Evolutionary conservation across 2,113 vertebrate species (phyloP).

Genomic region (Corythoichthys intestinalis): DNA sequence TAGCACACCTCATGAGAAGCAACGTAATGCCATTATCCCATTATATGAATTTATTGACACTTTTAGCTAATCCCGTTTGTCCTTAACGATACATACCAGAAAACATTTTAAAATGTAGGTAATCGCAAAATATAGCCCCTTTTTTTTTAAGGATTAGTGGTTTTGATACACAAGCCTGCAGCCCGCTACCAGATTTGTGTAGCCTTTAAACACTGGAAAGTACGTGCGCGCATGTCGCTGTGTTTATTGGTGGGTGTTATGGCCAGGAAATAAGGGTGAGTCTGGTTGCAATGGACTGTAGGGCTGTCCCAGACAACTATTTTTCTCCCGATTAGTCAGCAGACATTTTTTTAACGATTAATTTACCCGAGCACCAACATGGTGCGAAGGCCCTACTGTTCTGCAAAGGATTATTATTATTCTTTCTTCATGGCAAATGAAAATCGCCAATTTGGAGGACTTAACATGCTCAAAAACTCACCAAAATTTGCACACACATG

Average conservation of each 20-base stretch:
- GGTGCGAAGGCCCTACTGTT: too few relatives aligned
- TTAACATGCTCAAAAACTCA: too few relatives aligned
- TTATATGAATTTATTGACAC: too few relatives aligned
- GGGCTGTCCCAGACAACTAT: too few relatives aligned
- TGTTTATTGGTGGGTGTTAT: not conserved
- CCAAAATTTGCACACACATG: too few relatives aligned
- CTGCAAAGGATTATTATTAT: too few relatives aligned
- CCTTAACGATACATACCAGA: not conserved
- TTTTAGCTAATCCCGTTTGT: not conserved
- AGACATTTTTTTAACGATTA: too few relatives aligned
- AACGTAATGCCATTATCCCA: not conserved
- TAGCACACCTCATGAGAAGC: not conserved
- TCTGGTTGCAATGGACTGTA: not conserved
- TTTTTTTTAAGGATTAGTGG: not conserved
- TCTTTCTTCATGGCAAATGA: too few relatives aligned
- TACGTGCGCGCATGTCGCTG: not conserved
- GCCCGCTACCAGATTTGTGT: constrained; percentile 1
- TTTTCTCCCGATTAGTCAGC: too few relatives aligned
- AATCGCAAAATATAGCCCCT: not conserved
- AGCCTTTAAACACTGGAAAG: not conserved
- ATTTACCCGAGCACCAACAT: too few relatives aligned
- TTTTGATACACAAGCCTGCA: not conserved
- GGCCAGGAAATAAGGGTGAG: not conserved
- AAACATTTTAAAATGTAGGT: not conserved
- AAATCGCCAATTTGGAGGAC: too few relatives aligned